Percentiles rank a stretch among this genome's conserved stretches.
Evolutionary conservation across 2,113 vertebrate genomes (phyloP).

Genomic region (Tychaedon coryphoeus): DNA sequence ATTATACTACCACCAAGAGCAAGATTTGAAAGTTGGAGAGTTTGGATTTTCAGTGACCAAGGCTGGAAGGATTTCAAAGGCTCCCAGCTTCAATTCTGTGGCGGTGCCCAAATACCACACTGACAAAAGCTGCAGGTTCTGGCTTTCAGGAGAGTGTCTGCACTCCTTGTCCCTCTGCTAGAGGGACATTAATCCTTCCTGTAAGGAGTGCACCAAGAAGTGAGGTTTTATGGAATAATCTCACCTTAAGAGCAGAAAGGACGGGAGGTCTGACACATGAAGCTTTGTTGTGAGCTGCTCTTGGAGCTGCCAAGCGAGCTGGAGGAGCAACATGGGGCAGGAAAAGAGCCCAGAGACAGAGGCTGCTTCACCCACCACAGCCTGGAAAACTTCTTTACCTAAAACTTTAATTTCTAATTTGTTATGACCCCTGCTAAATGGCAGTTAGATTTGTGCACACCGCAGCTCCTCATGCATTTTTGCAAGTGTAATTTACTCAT

Average conservation of each 20-base stretch:
- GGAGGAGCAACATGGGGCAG: neutral
- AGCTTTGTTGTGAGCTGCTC: neutral
- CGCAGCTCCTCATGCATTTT: neutral
- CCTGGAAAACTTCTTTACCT: neutral
- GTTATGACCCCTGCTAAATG: neutral
- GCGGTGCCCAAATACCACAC: slow-evolving; percentile 11
- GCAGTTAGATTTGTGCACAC: neutral
- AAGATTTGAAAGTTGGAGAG: neutral
- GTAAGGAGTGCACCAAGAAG: neutral
- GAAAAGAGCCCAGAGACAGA: neutral
- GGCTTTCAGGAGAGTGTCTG: neutral
- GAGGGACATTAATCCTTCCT: neutral
- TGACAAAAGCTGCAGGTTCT: slow-evolving; percentile 27
- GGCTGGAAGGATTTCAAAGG: slow-evolving; percentile 18
- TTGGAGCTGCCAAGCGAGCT: neutral
- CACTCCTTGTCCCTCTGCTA: neutral
- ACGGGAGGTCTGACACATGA: fast-evolving
- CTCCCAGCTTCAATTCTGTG: slow-evolving; percentile 10
- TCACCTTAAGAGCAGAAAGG: neutral
- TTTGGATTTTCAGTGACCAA: slow-evolving; percentile 39
- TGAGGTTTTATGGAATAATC: neutral
- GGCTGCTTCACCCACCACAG: neutral
- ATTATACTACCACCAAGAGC: neutral
- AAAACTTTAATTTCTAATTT: neutral
- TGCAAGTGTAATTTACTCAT: slow-evolving; percentile 11